Percentiles rank a stretch among this genome's conserved stretches.
phyloP scores from a whole-genome alignment of 2,888 invertebrate species.

The Stenodera caucasica region DNA sequence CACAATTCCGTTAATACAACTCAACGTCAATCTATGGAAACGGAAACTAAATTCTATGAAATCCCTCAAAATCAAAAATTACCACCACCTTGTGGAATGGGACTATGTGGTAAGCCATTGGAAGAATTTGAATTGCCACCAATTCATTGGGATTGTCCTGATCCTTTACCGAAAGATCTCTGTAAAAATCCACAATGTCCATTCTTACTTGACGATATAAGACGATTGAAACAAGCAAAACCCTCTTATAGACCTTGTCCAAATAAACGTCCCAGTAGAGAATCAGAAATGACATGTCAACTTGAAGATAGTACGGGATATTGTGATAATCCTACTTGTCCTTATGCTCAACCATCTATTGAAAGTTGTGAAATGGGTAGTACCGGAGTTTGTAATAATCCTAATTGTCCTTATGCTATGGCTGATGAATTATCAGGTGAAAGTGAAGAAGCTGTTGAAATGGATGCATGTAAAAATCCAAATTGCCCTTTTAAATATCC shows the following conservation, averaged over 20 bases:
- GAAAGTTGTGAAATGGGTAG: neutral
- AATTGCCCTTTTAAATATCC: slow-evolving; percentile 33
- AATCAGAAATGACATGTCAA: neutral
- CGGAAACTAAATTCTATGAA: too few species aligned
- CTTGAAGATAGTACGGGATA: neutral
- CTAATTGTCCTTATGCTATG: slow-evolving; percentile 37
- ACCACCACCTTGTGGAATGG: slow-evolving; percentile 40
- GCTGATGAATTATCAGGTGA: too few species aligned
- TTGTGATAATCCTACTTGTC: slow-evolving; percentile 15
- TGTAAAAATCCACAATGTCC: slow-evolving; percentile 53
- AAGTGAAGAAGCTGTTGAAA: too few species aligned
- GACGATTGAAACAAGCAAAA: slow-evolving; percentile 38
- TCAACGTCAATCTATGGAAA: slow-evolving; percentile 2
- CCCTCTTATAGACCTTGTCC: neutral
- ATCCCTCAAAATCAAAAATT: too few species aligned
- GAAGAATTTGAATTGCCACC: slow-evolving; percentile 44
- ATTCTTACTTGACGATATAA: slow-evolving; percentile 38
- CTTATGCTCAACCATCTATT: neutral
- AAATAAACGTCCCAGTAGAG: neutral
- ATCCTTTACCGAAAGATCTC: slow-evolving; percentile 50
- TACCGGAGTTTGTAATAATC: slow-evolving; percentile 27
- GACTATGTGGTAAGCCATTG: slow-evolving; percentile 45
- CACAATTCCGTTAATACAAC: slow-evolving; percentile 50
- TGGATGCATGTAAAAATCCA: slow-evolving; percentile 31
- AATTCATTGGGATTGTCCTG: slow-evolving; percentile 56